Conservation (phyloP, 2,888 invertebrate genomes). For the Fissipunctia ypsillon region DNA sequence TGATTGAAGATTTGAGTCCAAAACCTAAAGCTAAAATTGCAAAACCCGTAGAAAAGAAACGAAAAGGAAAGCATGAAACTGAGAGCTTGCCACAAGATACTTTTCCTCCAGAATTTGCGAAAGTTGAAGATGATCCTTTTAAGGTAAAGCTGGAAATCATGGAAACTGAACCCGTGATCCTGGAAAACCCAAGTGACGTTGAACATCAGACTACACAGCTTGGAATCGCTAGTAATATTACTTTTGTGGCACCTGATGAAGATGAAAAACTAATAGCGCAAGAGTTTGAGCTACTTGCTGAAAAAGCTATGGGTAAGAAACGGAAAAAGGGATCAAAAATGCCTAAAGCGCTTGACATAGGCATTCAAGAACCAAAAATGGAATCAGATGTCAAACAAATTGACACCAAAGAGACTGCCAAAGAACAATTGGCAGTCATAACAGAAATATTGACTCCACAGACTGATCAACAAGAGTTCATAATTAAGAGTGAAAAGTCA, state of each 20-base stretch:
- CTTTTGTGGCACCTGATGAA: slow-evolving; percentile 30
- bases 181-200: slow-evolving; percentile 7
- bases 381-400: slow-evolving; percentile 38
- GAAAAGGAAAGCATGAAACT: slow-evolving; percentile 70
- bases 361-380: slow-evolving; percentile 39
- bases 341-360: slow-evolving; percentile 52
- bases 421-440: slow-evolving; percentile 45
- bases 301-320: slow-evolving; percentile 68
- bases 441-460: slow-evolving; percentile 51
- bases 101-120: slow-evolving; percentile 10
- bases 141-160: slow-evolving; percentile 13
- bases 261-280: slow-evolving; percentile 47
- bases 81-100: slow-evolving; percentile 33
- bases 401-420: slow-evolving; percentile 26
- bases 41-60: slow-evolving; percentile 84
- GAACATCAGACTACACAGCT: background rate
- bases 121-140: slow-evolving; percentile 25
- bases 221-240: slow-evolving; percentile 16
- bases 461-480: slow-evolving; percentile 39
- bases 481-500: slow-evolving; percentile 36
- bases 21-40: slow-evolving; percentile 82
- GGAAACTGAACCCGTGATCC: slow-evolving; percentile 2
- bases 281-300: slow-evolving; percentile 58
- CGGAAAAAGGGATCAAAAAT: slow-evolving; percentile 70
- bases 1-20: slow-evolving; percentile 60